Evolutionary conservation across 2,797 vertebrate genomes (phyloP).

Genomic region (Tamandua tetradactyla): DNA sequence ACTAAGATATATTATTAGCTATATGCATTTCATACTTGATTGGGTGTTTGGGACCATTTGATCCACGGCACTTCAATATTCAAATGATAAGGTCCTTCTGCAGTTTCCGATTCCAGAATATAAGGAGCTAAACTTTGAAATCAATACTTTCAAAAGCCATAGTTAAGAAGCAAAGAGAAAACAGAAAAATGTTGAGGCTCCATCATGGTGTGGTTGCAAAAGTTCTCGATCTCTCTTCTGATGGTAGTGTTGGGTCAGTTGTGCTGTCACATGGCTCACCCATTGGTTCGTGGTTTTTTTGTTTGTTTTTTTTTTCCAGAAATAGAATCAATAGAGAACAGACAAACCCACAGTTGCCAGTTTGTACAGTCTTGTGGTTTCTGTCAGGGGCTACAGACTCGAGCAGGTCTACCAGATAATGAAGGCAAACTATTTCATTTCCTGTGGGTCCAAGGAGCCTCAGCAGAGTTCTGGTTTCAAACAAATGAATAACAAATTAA

Average conservation of each 20-base stretch:
- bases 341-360: constrained; percentile 88
- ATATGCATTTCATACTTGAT: background rate
- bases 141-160: constrained; percentile 68
- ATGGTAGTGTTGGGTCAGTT: constrained; percentile 77
- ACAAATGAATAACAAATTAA: constrained; percentile 84
- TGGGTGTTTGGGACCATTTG: background rate
- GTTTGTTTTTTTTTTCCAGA: constrained; percentile 80
- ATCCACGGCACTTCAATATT: background rate
- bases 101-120: background rate
- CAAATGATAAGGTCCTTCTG: background rate
- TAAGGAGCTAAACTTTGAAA: constrained; percentile 44
- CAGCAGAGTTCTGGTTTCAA: constrained; percentile 86
- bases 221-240: constrained; percentile 72
- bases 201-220: constrained; percentile 72
- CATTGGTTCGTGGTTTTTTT: constrained; percentile 73
- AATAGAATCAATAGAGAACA: constrained; percentile 90
- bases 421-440: constrained; percentile 92
- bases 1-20: background rate
- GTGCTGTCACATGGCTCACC: constrained; percentile 83
- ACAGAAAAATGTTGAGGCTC: constrained; percentile 66
- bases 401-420: constrained; percentile 87
- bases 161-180: constrained; percentile 59
- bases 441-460: constrained; percentile 87
- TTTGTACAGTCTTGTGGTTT: constrained; percentile 88
- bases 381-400: constrained; percentile 84